These are phyloP conservation scores for Ooceraea biroi DNA, from an alignment of 1,140 invertebrate genomes.

Conservation along the genomic window DNA sequence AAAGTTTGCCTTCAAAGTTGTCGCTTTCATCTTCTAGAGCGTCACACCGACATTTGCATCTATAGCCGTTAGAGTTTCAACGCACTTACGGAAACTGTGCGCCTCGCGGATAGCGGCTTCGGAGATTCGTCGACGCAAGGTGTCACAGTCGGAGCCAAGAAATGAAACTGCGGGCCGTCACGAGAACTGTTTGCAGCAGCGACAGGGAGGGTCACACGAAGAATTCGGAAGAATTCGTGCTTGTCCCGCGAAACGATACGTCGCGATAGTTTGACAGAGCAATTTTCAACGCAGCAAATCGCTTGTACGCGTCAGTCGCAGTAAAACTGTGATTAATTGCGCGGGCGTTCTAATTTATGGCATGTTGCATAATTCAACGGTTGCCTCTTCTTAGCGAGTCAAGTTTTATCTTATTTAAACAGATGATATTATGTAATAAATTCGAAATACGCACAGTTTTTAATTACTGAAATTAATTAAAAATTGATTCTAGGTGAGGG, in stretches of 20 bases:
- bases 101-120: conserved; percentile 11
- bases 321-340: background rate
- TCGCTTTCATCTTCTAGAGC: conserved; percentile 50
- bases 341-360: background rate
- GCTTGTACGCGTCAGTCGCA: background rate
- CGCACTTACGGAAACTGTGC: conserved; percentile 3
- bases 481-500: background rate
- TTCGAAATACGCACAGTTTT: too few relatives aligned
- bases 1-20: conserved; percentile 35
- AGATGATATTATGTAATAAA: too few relatives aligned
- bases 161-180: conserved; percentile 12
- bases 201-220: background rate
- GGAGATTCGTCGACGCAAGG: conserved; percentile 23
- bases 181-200: conserved; percentile 9
- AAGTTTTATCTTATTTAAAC: conserved; percentile 4
- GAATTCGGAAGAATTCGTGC: conserved; percentile 5
- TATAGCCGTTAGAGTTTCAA: conserved; percentile 34
- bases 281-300: background rate
- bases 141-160: background rate
- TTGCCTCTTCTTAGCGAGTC: background rate
- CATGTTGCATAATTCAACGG: background rate
- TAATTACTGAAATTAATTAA: conserved; percentile 9
- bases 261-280: background rate
- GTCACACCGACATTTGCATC: conserved; percentile 16
- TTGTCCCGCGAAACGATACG: background rate